Conservation (phyloP, 1,140 invertebrate species). For the Drosophila subpulchrella region DNA sequence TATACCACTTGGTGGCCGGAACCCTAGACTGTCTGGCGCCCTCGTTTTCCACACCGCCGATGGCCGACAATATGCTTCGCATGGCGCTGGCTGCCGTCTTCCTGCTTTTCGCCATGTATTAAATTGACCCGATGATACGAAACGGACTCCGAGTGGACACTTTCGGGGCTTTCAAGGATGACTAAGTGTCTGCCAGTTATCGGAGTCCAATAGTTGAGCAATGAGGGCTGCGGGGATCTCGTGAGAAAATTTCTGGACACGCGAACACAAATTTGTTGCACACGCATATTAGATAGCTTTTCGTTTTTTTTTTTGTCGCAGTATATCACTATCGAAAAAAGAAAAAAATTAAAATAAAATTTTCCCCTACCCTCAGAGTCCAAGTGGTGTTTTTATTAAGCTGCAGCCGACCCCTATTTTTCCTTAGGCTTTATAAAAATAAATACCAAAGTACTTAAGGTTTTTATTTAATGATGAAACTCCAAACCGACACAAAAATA, state of each 20-base stretch:
- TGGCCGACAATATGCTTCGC: not conserved
- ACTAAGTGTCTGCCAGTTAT: not conserved
- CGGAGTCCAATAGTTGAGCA: not conserved
- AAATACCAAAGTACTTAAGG: too few relatives aligned
- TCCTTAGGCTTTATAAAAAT: too few relatives aligned
- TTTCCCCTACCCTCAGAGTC: not conserved
- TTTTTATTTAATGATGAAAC: too few relatives aligned
- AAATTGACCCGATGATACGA: not conserved
- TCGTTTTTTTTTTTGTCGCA: not conserved
- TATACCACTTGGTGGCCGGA: conserved; percentile 6
- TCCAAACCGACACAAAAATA: not conserved
- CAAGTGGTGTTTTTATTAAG: too few relatives aligned
- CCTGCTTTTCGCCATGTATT: conserved; percentile 1
- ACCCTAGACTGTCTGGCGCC: not conserved
- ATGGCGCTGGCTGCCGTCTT: not conserved
- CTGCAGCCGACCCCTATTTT: too few relatives aligned
- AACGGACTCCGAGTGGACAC: not conserved
- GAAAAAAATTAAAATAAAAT: conserved; percentile 5
- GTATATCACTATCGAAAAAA: not conserved
- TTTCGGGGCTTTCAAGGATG: too few relatives aligned
- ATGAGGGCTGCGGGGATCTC: not conserved
- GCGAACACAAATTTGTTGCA: not conserved
- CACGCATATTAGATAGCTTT: not conserved
- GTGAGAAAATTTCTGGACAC: not conserved
- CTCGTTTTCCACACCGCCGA: not conserved